Evolutionary conservation across 2,797 vertebrate genomes (phyloP).

Genomic region (Nothura maculosa): DNA sequence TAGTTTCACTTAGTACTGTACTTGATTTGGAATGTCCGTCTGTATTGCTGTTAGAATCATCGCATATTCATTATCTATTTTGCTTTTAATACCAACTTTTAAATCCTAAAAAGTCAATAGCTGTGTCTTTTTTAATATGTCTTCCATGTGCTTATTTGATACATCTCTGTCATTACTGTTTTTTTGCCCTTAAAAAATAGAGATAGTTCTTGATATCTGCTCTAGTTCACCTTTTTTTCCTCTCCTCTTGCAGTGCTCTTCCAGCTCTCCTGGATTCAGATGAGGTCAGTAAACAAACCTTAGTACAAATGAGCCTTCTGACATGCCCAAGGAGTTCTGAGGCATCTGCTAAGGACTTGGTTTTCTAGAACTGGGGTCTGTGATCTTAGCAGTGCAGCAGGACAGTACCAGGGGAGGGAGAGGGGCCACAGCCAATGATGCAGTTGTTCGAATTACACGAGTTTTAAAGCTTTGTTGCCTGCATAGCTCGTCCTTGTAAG

Average conservation of each 20-base stretch:
- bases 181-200: not conserved
- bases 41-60: not conserved
- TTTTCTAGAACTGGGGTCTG: not conserved
- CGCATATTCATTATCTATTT: not conserved
- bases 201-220: not conserved
- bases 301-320: slow-evolving; percentile 24
- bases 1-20: not conserved
- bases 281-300: slow-evolving; percentile 83
- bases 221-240: not conserved
- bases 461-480: not conserved
- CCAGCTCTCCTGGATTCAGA: slow-evolving; percentile 88
- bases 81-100: not conserved
- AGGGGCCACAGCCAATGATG: not conserved
- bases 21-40: not conserved
- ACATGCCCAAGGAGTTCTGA: slow-evolving; percentile 44
- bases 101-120: not conserved
- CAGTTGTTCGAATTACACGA: not conserved
- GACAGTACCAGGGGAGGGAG: not conserved
- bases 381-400: not conserved
- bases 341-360: slow-evolving; percentile 13
- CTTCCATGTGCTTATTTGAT: not conserved
- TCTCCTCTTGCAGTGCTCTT: slow-evolving; percentile 77
- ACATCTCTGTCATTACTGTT: not conserved
- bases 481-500: not conserved
- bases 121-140: not conserved